Evolutionary conservation across 1,140 invertebrate genomes (phyloP).

Genomic region (Plectus sambesii): DNA sequence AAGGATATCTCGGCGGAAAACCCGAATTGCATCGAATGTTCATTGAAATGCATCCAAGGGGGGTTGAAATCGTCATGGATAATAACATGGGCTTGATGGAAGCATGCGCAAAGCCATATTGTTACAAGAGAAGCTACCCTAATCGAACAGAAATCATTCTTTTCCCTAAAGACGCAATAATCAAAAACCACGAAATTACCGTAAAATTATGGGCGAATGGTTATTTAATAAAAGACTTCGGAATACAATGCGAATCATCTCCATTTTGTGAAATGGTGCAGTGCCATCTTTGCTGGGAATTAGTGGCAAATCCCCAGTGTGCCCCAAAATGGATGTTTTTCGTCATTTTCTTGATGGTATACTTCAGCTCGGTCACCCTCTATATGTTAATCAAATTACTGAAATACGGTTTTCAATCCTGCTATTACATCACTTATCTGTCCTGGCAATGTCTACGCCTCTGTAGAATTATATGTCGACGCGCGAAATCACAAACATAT

Average conservation of each 20-base stretch:
- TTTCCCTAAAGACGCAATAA: not conserved
- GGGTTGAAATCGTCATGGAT: not conserved
- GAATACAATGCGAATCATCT: not conserved
- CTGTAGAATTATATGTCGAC: too few relatives aligned
- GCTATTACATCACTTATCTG: too few relatives aligned
- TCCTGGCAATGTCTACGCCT: too few relatives aligned
- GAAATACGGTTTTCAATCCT: too few relatives aligned
- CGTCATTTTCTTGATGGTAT: too few relatives aligned
- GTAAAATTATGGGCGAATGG: not conserved
- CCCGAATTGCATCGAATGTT: not conserved
- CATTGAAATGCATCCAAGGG: not conserved
- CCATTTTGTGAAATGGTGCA: not conserved
- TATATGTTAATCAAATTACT: too few relatives aligned
- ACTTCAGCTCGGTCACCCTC: too few relatives aligned
- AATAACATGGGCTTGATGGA: not conserved
- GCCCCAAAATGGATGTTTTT: too few relatives aligned
- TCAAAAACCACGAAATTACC: not conserved
- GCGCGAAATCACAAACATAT: too few relatives aligned
- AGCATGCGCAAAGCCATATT: not conserved
- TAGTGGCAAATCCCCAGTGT: not conserved
- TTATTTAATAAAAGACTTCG: too few relatives aligned
- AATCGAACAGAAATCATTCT: not conserved
- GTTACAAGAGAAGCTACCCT: too few relatives aligned
- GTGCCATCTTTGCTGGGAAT: not conserved
- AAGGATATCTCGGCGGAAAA: not conserved